Conservation (phyloP, 1,140 invertebrate species). For the Reticulitermes speratus region DNA sequence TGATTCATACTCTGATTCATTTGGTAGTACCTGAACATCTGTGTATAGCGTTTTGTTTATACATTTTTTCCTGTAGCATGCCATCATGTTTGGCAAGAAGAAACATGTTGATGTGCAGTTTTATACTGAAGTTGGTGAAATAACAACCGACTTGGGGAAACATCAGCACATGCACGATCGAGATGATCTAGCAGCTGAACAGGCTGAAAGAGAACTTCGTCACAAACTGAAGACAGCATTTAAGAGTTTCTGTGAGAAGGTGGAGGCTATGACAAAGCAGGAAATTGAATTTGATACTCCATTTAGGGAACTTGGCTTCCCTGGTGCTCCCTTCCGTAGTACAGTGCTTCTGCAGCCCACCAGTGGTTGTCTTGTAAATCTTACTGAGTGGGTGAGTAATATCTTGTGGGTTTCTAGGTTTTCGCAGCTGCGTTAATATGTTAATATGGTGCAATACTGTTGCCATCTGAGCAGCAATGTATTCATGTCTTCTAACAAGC, state of each 20-base stretch:
- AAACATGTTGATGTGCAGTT: conserved; percentile 99
- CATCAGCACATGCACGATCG: conserved; percentile 99
- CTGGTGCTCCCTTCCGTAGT: conserved; percentile 95
- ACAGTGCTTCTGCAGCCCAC: conserved; percentile 97
- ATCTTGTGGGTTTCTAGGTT: conserved; percentile 22
- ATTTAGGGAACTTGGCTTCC: conserved; percentile 96
- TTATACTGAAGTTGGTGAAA: conserved; percentile 99
- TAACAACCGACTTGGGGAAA: conserved; percentile 98
- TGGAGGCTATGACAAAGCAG: conserved; percentile 93
- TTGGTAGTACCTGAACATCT: no score
- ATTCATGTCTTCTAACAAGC: no score
- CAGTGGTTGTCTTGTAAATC: conserved; percentile 92
- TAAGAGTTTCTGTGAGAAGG: conserved; percentile 97
- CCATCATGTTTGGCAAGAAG: conserved; percentile 99
- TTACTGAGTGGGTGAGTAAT: conserved; percentile 87
- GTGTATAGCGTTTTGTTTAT: no score
- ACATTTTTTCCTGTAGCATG: conserved; percentile 61
- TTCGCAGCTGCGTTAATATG: background rate
- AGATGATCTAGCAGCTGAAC: conserved; percentile 97
- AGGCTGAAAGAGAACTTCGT: conserved; percentile 93
- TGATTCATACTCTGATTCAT: no score
- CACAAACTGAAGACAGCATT: conserved; percentile 97
- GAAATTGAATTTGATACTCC: conserved; percentile 99
- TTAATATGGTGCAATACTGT: no score
- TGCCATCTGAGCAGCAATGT: no score